These are phyloP conservation scores for Plemyria rubiginata DNA, from an alignment of 2,888 invertebrate species.

Conservation along the genomic window DNA sequence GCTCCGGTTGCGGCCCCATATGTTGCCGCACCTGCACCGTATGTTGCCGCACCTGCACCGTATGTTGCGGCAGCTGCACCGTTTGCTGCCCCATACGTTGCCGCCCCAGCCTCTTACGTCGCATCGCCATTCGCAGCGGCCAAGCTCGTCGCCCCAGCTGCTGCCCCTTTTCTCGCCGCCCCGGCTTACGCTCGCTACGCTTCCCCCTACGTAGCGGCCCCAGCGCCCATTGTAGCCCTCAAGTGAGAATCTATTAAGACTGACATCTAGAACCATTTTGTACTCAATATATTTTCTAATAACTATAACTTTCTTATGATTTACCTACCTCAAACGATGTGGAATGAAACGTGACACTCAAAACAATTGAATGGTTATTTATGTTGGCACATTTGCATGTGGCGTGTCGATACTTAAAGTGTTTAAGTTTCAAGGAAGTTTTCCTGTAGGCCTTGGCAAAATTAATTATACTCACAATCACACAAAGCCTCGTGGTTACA, in stretches of 20 bases:
- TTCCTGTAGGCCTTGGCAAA: constrained; percentile 53
- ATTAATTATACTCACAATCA: constrained; percentile 49
- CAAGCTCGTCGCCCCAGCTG: constrained; percentile 8
- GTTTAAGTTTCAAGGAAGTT: constrained; percentile 60
- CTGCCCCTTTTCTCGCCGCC: background rate
- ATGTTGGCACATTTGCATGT: constrained; percentile 16
- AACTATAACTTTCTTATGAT: constrained; percentile 16
- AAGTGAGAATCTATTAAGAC: constrained; percentile 59
- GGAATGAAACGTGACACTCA: constrained; percentile 28
- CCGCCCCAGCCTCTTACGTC: constrained; percentile 41
- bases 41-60: constrained; percentile 57
- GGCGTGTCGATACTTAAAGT: constrained; percentile 34
- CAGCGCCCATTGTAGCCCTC: constrained; percentile 66
- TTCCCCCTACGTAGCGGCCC: constrained; percentile 51
- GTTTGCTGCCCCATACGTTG: constrained; percentile 45
- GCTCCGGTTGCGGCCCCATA: constrained; percentile 66
- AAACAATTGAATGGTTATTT: constrained; percentile 18
- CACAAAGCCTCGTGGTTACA: constrained; percentile 53
- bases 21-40: constrained; percentile 49
- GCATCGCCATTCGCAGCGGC: constrained; percentile 48
- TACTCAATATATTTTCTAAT: constrained; percentile 41
- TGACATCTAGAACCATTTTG: constrained; percentile 55
- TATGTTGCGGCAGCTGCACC: constrained; percentile 66
- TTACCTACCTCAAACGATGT: constrained; percentile 4
- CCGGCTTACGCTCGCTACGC: constrained; percentile 49